Conservation (phyloP, 2,888 invertebrate genomes). For the Marasmarcha lunaedactyla region DNA sequence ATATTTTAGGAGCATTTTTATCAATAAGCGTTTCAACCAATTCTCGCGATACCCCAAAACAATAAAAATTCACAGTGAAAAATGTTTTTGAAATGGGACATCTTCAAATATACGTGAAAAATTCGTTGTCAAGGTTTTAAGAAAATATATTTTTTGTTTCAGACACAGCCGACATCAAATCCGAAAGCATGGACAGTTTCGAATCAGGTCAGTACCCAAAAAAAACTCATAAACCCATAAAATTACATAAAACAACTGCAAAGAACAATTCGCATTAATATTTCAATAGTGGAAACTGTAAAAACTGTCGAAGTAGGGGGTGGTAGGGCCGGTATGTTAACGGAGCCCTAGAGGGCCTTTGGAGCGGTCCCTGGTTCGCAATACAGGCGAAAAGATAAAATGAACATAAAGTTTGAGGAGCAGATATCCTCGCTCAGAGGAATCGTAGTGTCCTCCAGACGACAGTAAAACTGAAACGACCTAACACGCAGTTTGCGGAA, state of each 20-base stretch:
- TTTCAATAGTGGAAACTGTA: conserved; percentile 56
- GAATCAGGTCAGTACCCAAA: conserved; percentile 46
- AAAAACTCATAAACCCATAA: conserved; percentile 28
- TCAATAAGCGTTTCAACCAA: too few relatives aligned
- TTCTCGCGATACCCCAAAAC: too few relatives aligned
- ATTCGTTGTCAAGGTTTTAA: too few relatives aligned
- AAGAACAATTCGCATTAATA: conserved; percentile 42
- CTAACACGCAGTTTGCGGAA: conserved; percentile 42
- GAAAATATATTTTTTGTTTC: conserved; percentile 24
- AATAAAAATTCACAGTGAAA: too few relatives aligned
- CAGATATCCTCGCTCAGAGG: conserved; percentile 62
- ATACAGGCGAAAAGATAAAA: conserved; percentile 68
- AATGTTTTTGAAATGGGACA: too few relatives aligned
- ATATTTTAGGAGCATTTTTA: too few relatives aligned
- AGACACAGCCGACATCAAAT: conserved; percentile 56
- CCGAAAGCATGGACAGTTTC: conserved; percentile 63
- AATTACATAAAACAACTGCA: conserved; percentile 17
- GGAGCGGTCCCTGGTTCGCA: conserved; percentile 56
- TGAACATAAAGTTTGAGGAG: conserved; percentile 68
- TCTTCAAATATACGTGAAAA: too few relatives aligned
- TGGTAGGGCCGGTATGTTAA: conserved; percentile 48
- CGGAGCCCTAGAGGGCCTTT: conserved; percentile 64
- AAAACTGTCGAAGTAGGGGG: conserved; percentile 51
- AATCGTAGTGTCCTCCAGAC: conserved; percentile 62
- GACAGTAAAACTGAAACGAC: conserved; percentile 51